These are phyloP conservation scores for Aphidoletes aphidimyza DNA, from an alignment of 2,888 invertebrate genomes.

Conservation along the genomic window DNA sequence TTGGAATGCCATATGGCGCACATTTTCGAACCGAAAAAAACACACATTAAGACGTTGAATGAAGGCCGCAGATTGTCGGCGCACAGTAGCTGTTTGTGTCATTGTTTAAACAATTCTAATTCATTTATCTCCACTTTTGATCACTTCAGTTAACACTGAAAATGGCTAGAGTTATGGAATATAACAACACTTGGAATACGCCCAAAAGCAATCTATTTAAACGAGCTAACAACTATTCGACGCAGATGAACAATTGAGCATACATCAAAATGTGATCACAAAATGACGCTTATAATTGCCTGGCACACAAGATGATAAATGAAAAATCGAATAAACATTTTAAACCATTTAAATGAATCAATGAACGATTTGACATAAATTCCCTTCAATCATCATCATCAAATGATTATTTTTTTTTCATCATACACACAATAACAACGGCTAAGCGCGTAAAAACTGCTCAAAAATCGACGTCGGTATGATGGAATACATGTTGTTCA, in stretches of 20 bases:
- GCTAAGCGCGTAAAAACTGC: background rate
- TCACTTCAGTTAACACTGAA: background rate
- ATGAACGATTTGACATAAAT: background rate
- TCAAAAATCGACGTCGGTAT: background rate
- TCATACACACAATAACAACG: background rate
- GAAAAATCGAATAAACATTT: background rate
- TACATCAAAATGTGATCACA: conserved; percentile 5
- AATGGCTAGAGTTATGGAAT: background rate
- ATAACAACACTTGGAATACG: background rate
- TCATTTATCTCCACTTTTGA: conserved; percentile 38
- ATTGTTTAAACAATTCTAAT: background rate
- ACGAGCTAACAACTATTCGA: background rate
- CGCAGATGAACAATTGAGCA: no score
- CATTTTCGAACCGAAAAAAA: background rate
- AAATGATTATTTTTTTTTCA: background rate
- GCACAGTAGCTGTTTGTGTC: background rate
- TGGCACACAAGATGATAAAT: background rate
- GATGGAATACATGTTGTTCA: background rate
- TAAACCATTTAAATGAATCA: background rate
- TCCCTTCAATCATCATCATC: background rate
- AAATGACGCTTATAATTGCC: background rate
- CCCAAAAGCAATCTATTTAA: conserved; percentile 17
- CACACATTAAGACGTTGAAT: no score
- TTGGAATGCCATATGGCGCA: background rate
- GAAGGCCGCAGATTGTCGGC: no score